A percentile compares a stretch with the other conserved stretches of the same genome.
phyloP scores from a whole-genome alignment of 2,888 invertebrate species.

The Charanyca ferruginea region DNA sequence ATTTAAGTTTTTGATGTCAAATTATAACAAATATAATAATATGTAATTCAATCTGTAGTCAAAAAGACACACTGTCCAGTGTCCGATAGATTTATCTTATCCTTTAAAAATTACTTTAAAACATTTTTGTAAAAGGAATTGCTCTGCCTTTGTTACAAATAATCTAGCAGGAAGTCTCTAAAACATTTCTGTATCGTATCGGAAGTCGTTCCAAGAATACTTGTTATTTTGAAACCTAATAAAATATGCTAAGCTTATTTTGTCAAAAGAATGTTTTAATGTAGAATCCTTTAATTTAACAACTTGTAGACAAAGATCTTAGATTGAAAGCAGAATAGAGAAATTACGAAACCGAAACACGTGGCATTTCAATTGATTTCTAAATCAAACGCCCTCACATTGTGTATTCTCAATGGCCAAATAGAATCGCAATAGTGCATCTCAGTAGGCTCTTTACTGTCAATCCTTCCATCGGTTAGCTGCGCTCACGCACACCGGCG shows the following conservation, averaged over 20 bases:
- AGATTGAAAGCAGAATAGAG: slow-evolving; percentile 47
- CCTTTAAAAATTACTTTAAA: slow-evolving; percentile 10
- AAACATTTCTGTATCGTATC: slow-evolving; percentile 39
- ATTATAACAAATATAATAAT: slow-evolving; percentile 12
- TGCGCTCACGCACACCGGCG: slow-evolving; percentile 80
- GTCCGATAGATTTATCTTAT: slow-evolving; percentile 36
- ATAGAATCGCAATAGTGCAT: slow-evolving; percentile 67
- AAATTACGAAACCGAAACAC: slow-evolving; percentile 37
- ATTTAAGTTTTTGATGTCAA: slow-evolving; percentile 18
- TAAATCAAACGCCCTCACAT: slow-evolving; percentile 53
- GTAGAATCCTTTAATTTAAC: slow-evolving; percentile 15
- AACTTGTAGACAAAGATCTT: slow-evolving; percentile 32
- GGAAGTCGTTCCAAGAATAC: slow-evolving; percentile 48
- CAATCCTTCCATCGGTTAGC: slow-evolving; percentile 81
- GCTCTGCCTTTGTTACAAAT: slow-evolving; percentile 40
- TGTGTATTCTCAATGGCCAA: slow-evolving; percentile 61
- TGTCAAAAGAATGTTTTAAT: slow-evolving; percentile 5
- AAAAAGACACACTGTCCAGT: slow-evolving; percentile 14
- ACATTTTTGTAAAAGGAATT: slow-evolving; percentile 23
- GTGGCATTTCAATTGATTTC: slow-evolving; percentile 58
- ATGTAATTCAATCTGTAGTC: neutral
- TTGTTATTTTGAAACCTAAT: slow-evolving; percentile 28
- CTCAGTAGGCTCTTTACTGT: slow-evolving; percentile 71
- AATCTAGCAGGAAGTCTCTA: slow-evolving; percentile 43
- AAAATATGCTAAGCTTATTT: slow-evolving; percentile 14